Percentiles rank a stretch among this genome's conserved stretches.
These are phyloP conservation scores for Ashinkailepas kermadecensis DNA, from an alignment of 2,888 invertebrate species.

Conservation along the genomic window DNA sequence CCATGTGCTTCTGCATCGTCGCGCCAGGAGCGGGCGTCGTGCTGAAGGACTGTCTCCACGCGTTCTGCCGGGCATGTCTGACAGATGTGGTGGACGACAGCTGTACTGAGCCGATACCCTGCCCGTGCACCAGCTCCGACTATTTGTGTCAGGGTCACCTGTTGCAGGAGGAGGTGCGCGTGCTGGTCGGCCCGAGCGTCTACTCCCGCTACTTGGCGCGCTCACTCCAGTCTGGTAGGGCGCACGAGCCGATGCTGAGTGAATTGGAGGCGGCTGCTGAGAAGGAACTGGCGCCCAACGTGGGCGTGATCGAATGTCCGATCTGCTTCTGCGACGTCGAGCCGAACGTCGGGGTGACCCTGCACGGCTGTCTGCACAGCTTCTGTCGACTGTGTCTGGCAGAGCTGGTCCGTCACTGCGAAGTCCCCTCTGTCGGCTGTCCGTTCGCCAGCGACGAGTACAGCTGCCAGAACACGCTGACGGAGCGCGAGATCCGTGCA, in stretches of 20 bases:
- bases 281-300: conserved; percentile 51
- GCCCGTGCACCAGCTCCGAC: conserved; percentile 9
- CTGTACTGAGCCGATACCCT: not conserved
- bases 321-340: conserved; percentile 65
- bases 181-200: not conserved
- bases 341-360: conserved; percentile 60
- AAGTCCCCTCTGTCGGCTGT: conserved; percentile 61
- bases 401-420: conserved; percentile 54
- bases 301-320: conserved; percentile 67
- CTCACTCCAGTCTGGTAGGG: not conserved
- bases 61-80: conserved; percentile 62
- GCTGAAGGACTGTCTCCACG: conserved; percentile 76
- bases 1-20: conserved; percentile 66
- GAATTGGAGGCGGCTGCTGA: not conserved
- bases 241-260: not conserved
- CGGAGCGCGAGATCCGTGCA: conserved; percentile 76
- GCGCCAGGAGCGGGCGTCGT: conserved; percentile 60
- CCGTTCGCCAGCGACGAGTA: conserved; percentile 68
- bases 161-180: conserved; percentile 11
- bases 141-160: not conserved
- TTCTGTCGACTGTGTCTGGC: conserved; percentile 69
- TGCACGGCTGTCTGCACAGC: conserved; percentile 77
- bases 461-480: conserved; percentile 63
- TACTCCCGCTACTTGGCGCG: not conserved
- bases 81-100: not conserved